phyloP scores from a whole-genome alignment of 2,888 invertebrate species.

The Drosophila differens region DNA sequence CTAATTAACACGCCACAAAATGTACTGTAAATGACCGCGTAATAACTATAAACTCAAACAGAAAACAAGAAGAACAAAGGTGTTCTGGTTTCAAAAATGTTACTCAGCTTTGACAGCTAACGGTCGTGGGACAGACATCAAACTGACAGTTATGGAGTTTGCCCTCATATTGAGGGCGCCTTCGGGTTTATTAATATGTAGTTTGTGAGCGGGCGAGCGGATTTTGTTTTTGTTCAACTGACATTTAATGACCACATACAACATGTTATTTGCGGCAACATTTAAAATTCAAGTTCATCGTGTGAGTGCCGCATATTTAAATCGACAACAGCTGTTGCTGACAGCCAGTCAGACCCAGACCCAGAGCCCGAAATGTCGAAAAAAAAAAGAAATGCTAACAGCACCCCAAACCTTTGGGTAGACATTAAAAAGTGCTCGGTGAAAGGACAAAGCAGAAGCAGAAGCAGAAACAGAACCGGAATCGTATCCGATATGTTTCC shows the following conservation, averaged over 20 bases:
- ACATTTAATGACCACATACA: slow-evolving; percentile 75
- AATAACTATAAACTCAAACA: neutral
- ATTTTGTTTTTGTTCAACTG: slow-evolving; percentile 64
- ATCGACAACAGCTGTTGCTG: slow-evolving; percentile 64
- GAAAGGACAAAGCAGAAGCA: slow-evolving; percentile 3
- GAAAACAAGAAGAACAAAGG: neutral
- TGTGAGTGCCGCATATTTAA: slow-evolving; percentile 52
- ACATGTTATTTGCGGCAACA: slow-evolving; percentile 67
- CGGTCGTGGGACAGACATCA: slow-evolving; percentile 27
- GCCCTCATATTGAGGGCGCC: slow-evolving; percentile 6
- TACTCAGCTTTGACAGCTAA: slow-evolving; percentile 26
- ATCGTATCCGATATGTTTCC: slow-evolving; percentile 44
- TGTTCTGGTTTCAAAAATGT: slow-evolving; percentile 6
- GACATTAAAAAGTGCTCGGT: slow-evolving; percentile 33
- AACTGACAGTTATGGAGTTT: slow-evolving; percentile 48
- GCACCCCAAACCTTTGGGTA: slow-evolving; percentile 2
- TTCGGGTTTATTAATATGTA: slow-evolving; percentile 42
- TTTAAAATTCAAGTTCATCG: slow-evolving; percentile 75
- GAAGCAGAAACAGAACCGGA: slow-evolving; percentile 19
- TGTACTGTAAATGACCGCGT: neutral
- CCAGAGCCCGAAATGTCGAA: neutral
- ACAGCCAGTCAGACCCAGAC: slow-evolving; percentile 47
- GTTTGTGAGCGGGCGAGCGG: slow-evolving; percentile 19
- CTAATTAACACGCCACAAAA: neutral
- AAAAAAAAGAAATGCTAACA: neutral